A percentile compares a stretch with the other conserved stretches of the same genome.
Evolutionary conservation across 2,888 invertebrate genomes (phyloP).

Genomic region (Acanthopleura granulata): DNA sequence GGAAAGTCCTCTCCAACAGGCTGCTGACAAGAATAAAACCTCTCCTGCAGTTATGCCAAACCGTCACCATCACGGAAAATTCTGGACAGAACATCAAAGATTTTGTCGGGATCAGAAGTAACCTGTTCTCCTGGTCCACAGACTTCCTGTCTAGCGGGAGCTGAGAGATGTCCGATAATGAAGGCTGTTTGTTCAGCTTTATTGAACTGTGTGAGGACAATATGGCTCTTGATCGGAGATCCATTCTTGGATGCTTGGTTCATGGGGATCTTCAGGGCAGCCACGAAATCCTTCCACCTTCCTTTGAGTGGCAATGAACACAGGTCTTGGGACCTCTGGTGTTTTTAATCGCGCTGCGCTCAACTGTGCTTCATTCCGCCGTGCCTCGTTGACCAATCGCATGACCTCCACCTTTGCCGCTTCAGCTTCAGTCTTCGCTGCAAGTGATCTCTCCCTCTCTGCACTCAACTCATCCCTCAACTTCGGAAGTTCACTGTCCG

Average conservation of each 20-base stretch:
- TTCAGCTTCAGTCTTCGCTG: too few species aligned
- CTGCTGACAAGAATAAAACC: constrained; percentile 20
- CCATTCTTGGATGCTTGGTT: not conserved
- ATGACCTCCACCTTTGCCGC: too few species aligned
- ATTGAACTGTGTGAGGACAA: not conserved
- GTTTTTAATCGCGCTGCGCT: too few species aligned
- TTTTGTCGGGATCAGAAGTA: not conserved
- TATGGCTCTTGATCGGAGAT: not conserved
- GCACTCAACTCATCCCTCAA: too few species aligned
- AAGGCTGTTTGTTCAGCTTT: too few species aligned
- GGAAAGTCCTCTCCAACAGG: constrained; percentile 18
- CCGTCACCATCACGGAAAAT: constrained; percentile 16
- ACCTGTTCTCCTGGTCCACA: not conserved
- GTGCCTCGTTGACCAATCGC: too few species aligned
- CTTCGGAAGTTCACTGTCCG: too few species aligned
- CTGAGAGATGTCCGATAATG: not conserved
- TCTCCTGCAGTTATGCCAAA: constrained; percentile 19
- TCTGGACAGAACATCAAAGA: not conserved
- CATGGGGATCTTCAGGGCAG: not conserved
- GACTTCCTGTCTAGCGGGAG: not conserved
- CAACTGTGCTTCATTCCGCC: too few species aligned
- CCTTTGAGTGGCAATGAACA: too few species aligned
- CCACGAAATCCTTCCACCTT: too few species aligned
- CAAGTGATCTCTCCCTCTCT: too few species aligned
- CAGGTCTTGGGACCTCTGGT: too few species aligned